Conservation (phyloP, 2,797 vertebrate species). For the Danio kyathit region DNA sequence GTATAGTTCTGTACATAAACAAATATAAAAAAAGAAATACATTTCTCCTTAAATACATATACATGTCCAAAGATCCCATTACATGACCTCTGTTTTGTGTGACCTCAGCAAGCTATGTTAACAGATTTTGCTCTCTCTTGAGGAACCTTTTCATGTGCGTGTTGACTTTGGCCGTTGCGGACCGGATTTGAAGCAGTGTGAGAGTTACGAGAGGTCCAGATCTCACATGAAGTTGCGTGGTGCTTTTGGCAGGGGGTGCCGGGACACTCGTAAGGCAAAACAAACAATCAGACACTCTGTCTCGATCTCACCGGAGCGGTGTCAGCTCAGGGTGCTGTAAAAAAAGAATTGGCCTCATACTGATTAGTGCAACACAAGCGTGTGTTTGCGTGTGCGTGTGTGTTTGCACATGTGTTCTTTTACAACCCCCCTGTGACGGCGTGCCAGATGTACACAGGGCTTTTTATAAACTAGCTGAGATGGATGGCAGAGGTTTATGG, state of each 20-base stretch:
- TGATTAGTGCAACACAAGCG: constrained; percentile 75
- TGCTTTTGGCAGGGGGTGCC: constrained; percentile 48
- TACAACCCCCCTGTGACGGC: constrained; percentile 75
- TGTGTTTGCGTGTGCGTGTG: constrained; percentile 24
- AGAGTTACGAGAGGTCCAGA: constrained; percentile 50
- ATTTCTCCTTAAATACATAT: constrained; percentile 30
- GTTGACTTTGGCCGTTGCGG: constrained; percentile 49
- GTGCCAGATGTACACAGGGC: constrained; percentile 81
- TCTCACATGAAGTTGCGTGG: constrained; percentile 47
- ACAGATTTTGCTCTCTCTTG: constrained; percentile 19
- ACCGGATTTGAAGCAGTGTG: constrained; percentile 36
- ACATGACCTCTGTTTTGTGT: constrained; percentile 26
- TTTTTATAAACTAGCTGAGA: constrained; percentile 90
- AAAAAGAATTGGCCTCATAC: constrained; percentile 84
- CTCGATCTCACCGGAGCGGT: constrained; percentile 51
- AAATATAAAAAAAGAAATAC: constrained; percentile 32
- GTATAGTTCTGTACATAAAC: constrained; percentile 2
- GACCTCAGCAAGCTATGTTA: constrained; percentile 16
- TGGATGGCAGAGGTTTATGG: constrained; percentile 78
- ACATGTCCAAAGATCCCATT: constrained; percentile 21
- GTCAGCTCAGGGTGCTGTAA: constrained; percentile 59
- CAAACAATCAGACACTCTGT: constrained; percentile 73
- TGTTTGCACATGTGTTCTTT: constrained; percentile 48
- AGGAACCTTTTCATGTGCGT: constrained; percentile 40
- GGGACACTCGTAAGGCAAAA: constrained; percentile 74